Conservation (phyloP, 2,888 invertebrate genomes). For the Apeira syringaria region DNA sequence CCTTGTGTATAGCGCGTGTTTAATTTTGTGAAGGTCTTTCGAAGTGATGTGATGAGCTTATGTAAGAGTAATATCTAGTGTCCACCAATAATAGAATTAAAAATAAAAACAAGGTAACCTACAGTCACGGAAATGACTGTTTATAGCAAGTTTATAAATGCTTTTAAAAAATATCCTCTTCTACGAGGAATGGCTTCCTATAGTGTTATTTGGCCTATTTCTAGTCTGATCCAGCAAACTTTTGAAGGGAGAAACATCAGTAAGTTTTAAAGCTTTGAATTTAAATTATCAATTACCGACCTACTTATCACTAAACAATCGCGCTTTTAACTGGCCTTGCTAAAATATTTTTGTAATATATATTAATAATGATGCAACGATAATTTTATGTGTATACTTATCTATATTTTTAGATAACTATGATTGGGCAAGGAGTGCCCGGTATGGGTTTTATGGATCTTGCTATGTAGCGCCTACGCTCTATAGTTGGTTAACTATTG, state of each 20-base stretch:
- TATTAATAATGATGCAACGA: no score
- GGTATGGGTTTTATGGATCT: conserved; percentile 91
- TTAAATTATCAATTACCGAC: no score
- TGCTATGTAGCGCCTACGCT: conserved; percentile 92
- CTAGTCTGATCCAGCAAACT: conserved; percentile 88
- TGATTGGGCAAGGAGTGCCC: conserved; percentile 87
- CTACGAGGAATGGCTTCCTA: conserved; percentile 87
- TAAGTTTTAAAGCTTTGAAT: no score
- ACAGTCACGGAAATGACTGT: conserved; percentile 46
- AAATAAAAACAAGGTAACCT: conserved; percentile 2
- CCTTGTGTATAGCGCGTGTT: conserved; percentile 19
- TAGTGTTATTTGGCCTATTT: conserved; percentile 88
- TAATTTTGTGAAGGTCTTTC: conserved; percentile 27
- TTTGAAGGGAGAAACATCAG: conserved; percentile 86
- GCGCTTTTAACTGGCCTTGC: no score
- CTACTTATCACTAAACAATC: no score
- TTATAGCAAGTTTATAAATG: conserved; percentile 55
- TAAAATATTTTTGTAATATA: no score
- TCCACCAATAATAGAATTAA: conserved; percentile 1
- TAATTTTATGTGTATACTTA: no score
- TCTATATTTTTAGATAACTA: conserved; percentile 71
- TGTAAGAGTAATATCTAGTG: conserved; percentile 22
- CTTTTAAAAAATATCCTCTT: conserved; percentile 69
- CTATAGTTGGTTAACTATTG: conserved; percentile 90
- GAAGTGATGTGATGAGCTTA: conserved; percentile 39